Evolutionary conservation across 2,113 vertebrate genomes (phyloP), one percentile per base, ranked within the genome.

Genomic region (Heliornis fulica): DNA sequence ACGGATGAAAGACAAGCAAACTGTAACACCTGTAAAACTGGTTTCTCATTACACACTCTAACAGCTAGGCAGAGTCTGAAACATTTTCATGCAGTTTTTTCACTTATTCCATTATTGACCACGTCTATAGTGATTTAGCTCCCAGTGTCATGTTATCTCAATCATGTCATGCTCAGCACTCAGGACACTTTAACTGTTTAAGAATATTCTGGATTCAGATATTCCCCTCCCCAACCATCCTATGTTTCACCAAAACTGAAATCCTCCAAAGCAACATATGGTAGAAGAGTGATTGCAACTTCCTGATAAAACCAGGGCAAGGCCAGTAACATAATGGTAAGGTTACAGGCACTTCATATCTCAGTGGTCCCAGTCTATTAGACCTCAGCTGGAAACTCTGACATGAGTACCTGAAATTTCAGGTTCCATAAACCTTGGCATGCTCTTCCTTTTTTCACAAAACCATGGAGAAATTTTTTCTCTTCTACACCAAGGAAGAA

Each of bases 181-280:
- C 14, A 50, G 18, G 26, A 59, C 7, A 59, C 6, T 43, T 45
- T 4, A 45, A 45, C 46, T 31, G 32, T 57, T 69, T 20, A 31
- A 50, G 15, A 74, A 74, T 48, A 68, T 46, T 70, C 50, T 34
- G 41, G 23, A 70, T 54, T 75, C 7, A 60, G 6, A 48, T 70
- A 69, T 10, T 75, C 4, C 2, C 13, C 3, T 1, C 0, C 0
- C 1, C 4, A 2, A 11, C 18, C 20, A 68, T 32, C 36, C 31
- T 31, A 31, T 7, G 14, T 81, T 89, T 63, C 23, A 74, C 31
- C 31, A 80, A 86, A 88, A 88, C 1, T 31, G 45, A 69, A 85
- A 83, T 11, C 8, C 17, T 41, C 40, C 19, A 83, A 19, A 76
- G 20, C 21, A 69, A 71, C 2, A 0, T 12, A 41, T 5, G 5